Evolutionary conservation across 2,888 invertebrate species (phyloP).

Genomic region (Syritta pipiens): DNA sequence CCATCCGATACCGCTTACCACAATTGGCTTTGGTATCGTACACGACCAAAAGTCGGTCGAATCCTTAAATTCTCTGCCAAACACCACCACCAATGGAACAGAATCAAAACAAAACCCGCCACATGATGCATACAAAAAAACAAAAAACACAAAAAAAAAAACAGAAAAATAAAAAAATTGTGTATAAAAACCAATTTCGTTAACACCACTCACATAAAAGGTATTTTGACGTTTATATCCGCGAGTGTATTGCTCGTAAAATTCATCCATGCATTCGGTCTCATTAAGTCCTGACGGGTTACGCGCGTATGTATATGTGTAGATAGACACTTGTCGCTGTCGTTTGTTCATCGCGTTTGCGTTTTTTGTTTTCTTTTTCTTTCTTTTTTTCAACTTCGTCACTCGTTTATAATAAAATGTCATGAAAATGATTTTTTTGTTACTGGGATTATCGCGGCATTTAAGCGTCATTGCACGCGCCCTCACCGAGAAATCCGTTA

Average conservation of each 20-base stretch:
- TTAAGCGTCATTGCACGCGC: constrained; percentile 36
- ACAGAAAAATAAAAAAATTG: no score
- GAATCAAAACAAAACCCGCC: neutral
- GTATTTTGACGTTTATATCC: constrained; percentile 33
- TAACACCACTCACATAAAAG: constrained; percentile 37
- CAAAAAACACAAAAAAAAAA: no score
- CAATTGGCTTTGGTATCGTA: constrained; percentile 18
- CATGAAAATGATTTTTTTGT: constrained; percentile 22
- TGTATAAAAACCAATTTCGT: constrained; percentile 40
- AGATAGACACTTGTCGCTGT: neutral
- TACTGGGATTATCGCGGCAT: constrained; percentile 28
- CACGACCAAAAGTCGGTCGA: neutral
- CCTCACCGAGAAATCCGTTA: constrained; percentile 28
- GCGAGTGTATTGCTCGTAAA: constrained; percentile 45
- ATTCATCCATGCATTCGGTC: constrained; percentile 29
- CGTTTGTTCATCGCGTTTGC: neutral
- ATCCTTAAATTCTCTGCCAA: constrained; percentile 12
- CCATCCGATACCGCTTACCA: constrained; percentile 7
- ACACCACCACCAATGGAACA: constrained; percentile 3
- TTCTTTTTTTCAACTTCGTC: constrained; percentile 3
- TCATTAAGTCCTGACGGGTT: constrained; percentile 31
- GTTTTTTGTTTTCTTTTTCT: neutral
- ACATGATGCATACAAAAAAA: constrained; percentile 34
- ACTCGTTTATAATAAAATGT: constrained; percentile 21
- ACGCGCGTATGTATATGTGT: neutral